Percentiles rank a stretch among this genome's conserved stretches.
Conservation (phyloP, 2,113 vertebrate genomes). For the Microcebus murinus region DNA sequence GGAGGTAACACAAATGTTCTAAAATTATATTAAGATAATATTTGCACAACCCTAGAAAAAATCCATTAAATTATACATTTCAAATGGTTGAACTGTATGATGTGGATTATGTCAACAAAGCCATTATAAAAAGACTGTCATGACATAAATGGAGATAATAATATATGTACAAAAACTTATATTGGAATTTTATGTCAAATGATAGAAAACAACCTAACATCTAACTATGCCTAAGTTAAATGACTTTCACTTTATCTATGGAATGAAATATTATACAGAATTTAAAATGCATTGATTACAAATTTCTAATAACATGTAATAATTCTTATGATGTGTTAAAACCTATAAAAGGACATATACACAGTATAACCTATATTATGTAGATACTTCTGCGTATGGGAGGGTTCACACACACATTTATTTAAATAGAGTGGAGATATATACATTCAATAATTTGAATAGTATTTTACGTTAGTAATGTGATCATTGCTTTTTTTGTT, state of each 20-base stretch:
- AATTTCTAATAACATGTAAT: neutral
- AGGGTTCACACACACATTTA: neutral
- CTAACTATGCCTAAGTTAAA: neutral
- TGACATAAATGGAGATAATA: neutral
- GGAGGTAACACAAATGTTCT: neutral
- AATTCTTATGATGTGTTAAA: neutral
- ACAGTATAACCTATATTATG: neutral
- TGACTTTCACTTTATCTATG: neutral
- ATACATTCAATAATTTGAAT: neutral
- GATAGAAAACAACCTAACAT: neutral
- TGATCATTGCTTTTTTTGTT: neutral
- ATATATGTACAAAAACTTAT: neutral
- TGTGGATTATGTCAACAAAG: neutral
- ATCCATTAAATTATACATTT: neutral
- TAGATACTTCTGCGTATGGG: neutral
- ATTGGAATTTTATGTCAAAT: neutral
- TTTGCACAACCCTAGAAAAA: neutral
- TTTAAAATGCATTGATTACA: neutral
- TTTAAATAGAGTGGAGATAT: neutral
- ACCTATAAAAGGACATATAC: neutral
- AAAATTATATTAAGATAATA: neutral
- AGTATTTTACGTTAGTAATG: neutral
- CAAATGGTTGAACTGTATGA: neutral
- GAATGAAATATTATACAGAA: neutral
- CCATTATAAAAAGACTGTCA: neutral